These are phyloP conservation scores for Enoplosus armatus DNA, from an alignment of 2,797 vertebrate species.

Conservation along the genomic window DNA sequence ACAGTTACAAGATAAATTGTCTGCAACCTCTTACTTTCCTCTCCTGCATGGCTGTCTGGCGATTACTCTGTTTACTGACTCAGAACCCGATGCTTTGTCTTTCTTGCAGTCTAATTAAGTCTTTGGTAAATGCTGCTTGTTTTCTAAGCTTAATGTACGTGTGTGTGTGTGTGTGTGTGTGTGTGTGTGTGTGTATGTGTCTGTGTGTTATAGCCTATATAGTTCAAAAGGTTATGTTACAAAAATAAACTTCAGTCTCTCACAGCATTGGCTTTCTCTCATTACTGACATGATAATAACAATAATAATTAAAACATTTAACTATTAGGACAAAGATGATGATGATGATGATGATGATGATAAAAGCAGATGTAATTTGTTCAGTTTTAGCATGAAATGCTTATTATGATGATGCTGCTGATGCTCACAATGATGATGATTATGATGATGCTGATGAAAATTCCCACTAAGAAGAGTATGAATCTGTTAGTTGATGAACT, in stretches of 20 bases:
- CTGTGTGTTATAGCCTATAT: constrained; percentile 37
- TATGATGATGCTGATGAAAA: constrained; percentile 6
- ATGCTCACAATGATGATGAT: constrained; percentile 29
- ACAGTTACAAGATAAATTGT: constrained; percentile 31
- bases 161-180: not conserved
- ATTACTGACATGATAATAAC: constrained; percentile 13
- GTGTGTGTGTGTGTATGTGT: constrained; percentile 6
- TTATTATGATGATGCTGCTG: constrained; percentile 32
- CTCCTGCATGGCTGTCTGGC: constrained; percentile 31
- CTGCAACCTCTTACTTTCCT: constrained; percentile 30
- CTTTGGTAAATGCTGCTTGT: constrained; percentile 73
- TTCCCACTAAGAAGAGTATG: not conserved
- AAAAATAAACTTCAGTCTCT: constrained; percentile 63
- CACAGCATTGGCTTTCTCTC: constrained; percentile 63
- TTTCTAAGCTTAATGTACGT: constrained; percentile 28
- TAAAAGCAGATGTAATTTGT: constrained; percentile 27
- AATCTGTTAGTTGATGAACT: constrained; percentile 87
- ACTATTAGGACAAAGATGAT: constrained; percentile 13
- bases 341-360: constrained; percentile 16
- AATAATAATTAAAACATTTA: constrained; percentile 20
- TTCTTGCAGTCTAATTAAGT: constrained; percentile 55
- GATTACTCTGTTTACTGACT: constrained; percentile 57
- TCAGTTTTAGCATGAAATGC: constrained; percentile 44
- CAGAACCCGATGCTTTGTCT: constrained; percentile 58
- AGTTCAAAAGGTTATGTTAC: constrained; percentile 50